Evolutionary conservation across 2,888 invertebrate genomes (phyloP).

Genomic region (Mesoligia furuncula): DNA sequence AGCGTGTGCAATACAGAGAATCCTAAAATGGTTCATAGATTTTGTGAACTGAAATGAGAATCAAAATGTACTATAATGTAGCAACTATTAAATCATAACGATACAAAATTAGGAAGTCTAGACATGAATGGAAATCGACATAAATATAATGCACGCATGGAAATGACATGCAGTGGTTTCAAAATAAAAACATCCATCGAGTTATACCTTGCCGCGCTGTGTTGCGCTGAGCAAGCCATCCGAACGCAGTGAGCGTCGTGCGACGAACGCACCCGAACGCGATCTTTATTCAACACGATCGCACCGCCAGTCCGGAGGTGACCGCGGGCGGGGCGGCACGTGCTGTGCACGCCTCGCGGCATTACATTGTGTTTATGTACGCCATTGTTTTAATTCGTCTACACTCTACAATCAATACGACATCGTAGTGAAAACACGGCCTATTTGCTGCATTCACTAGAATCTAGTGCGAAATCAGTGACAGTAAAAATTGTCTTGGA

Average conservation of each 20-base stretch:
- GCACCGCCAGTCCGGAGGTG: conserved; percentile 83
- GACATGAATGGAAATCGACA: conserved; percentile 39
- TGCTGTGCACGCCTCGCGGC: conserved; percentile 88
- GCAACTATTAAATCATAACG: conserved; percentile 20
- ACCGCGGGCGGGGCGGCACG: conserved; percentile 90
- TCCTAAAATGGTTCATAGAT: conserved; percentile 20
- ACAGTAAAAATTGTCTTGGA: conserved; percentile 74
- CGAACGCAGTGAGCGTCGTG: conserved; percentile 80
- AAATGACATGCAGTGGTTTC: conserved; percentile 74
- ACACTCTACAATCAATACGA: conserved; percentile 85
- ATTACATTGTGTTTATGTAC: conserved; percentile 86
- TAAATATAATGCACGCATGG: conserved; percentile 56
- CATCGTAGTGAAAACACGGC: conserved; percentile 80
- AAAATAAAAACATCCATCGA: conserved; percentile 80
- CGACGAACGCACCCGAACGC: conserved; percentile 83
- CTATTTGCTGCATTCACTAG: conserved; percentile 73
- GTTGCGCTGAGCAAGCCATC: conserved; percentile 64
- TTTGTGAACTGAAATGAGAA: neutral
- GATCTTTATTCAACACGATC: conserved; percentile 79
- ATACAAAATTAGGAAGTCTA: conserved; percentile 35
- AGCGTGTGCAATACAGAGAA: conserved; percentile 23
- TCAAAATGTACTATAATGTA: neutral
- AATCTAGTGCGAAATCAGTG: conserved; percentile 73
- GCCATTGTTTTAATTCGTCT: conserved; percentile 85
- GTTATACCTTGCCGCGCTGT: conserved; percentile 72